A percentile compares a stretch with the other conserved stretches of the same genome.
Evolutionary conservation across 2,888 invertebrate species (phyloP).

Genomic region (Protonemura montana): DNA sequence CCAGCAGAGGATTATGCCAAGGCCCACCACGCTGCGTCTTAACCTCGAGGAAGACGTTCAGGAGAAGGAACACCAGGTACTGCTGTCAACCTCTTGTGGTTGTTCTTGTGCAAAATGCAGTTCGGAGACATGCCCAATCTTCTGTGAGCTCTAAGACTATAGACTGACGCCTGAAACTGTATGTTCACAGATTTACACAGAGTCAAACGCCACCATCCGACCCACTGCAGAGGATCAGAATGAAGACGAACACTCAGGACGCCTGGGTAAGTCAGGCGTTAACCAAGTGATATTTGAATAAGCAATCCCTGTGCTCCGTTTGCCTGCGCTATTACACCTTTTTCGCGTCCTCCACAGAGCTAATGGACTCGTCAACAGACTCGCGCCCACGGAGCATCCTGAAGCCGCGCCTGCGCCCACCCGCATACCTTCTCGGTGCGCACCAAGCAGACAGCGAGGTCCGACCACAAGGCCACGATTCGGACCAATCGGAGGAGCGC

Average conservation of each 20-base stretch:
- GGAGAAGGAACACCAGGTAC: slow-evolving; percentile 21
- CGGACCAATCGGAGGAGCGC: slow-evolving; percentile 25
- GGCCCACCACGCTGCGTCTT: slow-evolving; percentile 51
- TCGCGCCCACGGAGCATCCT: slow-evolving; percentile 46
- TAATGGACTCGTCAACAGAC: slow-evolving; percentile 16
- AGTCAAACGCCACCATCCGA: slow-evolving; percentile 45
- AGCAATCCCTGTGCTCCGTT: too few species aligned
- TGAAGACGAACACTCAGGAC: background rate
- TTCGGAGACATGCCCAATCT: too few species aligned
- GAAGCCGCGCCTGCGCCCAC: slow-evolving; percentile 46
- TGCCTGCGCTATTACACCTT: too few species aligned
- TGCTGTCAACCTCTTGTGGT: too few species aligned
- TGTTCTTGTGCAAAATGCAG: too few species aligned
- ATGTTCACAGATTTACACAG: slow-evolving; percentile 32
- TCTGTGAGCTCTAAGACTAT: background rate
- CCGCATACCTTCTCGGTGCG: slow-evolving; percentile 43
- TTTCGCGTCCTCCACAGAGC: background rate
- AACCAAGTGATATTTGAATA: too few species aligned
- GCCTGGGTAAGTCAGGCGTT: background rate
- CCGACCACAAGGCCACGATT: background rate
- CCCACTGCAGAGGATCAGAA: slow-evolving; percentile 33
- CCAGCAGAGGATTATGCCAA: background rate
- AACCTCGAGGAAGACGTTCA: slow-evolving; percentile 46
- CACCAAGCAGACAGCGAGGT: background rate
- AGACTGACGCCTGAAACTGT: background rate